Conservation (phyloP, 2,888 invertebrate species). For the Ophion ventricosus region DNA sequence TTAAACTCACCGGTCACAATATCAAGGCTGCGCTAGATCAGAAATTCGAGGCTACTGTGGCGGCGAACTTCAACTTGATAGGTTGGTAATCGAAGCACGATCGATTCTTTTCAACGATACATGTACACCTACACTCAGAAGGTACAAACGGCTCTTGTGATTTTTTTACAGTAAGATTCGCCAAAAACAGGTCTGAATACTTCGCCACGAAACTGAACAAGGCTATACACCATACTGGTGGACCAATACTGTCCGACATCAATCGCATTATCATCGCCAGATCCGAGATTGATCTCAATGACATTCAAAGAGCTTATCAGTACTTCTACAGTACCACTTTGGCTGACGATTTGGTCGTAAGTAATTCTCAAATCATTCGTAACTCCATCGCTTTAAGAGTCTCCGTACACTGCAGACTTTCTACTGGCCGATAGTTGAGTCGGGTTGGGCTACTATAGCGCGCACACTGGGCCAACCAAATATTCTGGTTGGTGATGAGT, state of each 20-base stretch:
- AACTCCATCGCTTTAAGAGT: not conserved
- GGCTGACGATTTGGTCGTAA: not conserved
- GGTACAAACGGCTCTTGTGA: not conserved
- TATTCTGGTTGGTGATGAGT: too few relatives aligned
- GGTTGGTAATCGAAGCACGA: not conserved
- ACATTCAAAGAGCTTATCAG: not conserved
- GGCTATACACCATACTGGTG: not conserved
- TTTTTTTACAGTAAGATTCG: not conserved
- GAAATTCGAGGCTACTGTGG: not conserved
- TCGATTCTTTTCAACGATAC: not conserved
- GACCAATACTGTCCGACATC: not conserved
- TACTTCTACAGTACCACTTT: not conserved
- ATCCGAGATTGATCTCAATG: conserved; percentile 7
- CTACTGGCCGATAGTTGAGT: too few relatives aligned
- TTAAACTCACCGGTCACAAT: not conserved
- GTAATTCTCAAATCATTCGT: not conserved
- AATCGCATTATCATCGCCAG: conserved; percentile 22
- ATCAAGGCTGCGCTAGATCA: not conserved
- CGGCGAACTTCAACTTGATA: not conserved
- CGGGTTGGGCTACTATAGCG: too few relatives aligned
- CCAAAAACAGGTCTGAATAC: not conserved
- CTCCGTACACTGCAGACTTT: too few relatives aligned
- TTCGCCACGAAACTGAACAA: conserved; percentile 5
- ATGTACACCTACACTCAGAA: not conserved
- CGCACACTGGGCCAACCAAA: too few relatives aligned